Percentiles rank a stretch among this genome's conserved stretches.
Conservation (phyloP, 1,140 invertebrate species). For the Druon quercuslanigerum region DNA sequence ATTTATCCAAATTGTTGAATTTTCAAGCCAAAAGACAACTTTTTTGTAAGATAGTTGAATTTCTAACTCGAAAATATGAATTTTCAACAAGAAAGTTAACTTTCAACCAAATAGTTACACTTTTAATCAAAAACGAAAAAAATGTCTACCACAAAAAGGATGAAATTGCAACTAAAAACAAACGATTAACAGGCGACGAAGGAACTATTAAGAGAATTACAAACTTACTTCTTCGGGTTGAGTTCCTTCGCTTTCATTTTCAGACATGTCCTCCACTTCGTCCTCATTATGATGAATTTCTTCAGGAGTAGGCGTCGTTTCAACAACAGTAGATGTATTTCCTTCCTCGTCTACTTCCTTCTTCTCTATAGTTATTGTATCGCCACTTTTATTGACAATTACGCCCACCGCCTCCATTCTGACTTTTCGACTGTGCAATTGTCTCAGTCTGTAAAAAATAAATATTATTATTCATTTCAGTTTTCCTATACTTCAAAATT, state of each 20-base stretch:
- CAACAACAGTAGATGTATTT: conserved; percentile 53
- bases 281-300: conserved; percentile 78
- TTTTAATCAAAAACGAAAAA: too few relatives aligned
- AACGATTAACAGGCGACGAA: not conserved
- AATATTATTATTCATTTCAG: conserved; percentile 31
- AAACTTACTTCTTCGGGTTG: conserved; percentile 84
- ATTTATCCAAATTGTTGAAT: too few relatives aligned
- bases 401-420: conserved; percentile 82
- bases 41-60: too few relatives aligned
- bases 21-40: too few relatives aligned
- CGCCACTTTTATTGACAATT: conserved; percentile 71
- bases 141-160: too few relatives aligned
- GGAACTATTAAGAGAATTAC: conserved; percentile 25
- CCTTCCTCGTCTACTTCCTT: conserved; percentile 70
- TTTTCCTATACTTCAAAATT: not conserved
- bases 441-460: conserved; percentile 77
- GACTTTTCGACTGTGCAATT: conserved; percentile 85
- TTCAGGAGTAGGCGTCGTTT: conserved; percentile 70
- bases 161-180: too few relatives aligned
- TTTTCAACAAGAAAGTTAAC: too few relatives aligned
- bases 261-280: conserved; percentile 83
- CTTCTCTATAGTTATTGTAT: conserved; percentile 72
- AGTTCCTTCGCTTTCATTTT: conserved; percentile 90
- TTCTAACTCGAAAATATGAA: too few relatives aligned
- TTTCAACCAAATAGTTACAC: too few relatives aligned